These are phyloP conservation scores for Eristalinus aeneus DNA, from an alignment of 2,888 invertebrate genomes.

Conservation along the genomic window DNA sequence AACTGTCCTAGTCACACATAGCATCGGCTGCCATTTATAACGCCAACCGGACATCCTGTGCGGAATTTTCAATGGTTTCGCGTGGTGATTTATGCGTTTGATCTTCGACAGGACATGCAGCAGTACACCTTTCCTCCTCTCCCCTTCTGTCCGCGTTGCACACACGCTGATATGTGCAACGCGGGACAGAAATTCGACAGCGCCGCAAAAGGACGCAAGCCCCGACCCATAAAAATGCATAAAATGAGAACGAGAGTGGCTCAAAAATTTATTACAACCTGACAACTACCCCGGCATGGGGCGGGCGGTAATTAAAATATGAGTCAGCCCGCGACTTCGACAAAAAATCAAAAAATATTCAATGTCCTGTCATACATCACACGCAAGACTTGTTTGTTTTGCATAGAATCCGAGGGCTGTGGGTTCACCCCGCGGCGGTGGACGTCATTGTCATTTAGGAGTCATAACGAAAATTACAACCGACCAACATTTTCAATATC, in stretches of 20 bases:
- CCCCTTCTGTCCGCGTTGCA: slow-evolving; percentile 4
- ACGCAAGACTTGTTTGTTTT: slow-evolving; percentile 45
- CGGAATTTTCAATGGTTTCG: slow-evolving; percentile 73
- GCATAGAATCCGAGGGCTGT: slow-evolving; percentile 16
- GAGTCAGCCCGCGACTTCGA: slow-evolving; percentile 48
- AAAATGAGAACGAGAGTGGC: slow-evolving; percentile 63
- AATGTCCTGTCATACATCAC: slow-evolving; percentile 60
- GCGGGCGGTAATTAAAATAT: slow-evolving; percentile 64
- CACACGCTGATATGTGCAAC: slow-evolving; percentile 54
- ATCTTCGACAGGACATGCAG: slow-evolving; percentile 74
- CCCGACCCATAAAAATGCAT: slow-evolving; percentile 58
- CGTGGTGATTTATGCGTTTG: slow-evolving; percentile 79
- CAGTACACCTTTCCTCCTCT: slow-evolving; percentile 24
- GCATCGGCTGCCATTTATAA: slow-evolving; percentile 67
- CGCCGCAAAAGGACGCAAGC: slow-evolving; percentile 6
- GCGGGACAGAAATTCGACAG: slow-evolving; percentile 10
- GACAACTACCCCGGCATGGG: slow-evolving; percentile 22
- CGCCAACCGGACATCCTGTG: slow-evolving; percentile 70
- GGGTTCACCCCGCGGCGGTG: background rate
- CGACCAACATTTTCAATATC: slow-evolving; percentile 55
- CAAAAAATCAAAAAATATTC: slow-evolving; percentile 21
- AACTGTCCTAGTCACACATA: slow-evolving; percentile 56
- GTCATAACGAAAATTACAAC: slow-evolving; percentile 45
- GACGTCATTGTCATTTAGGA: slow-evolving; percentile 50
- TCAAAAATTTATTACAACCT: slow-evolving; percentile 66